A percentile compares a stretch with the other conserved stretches of the same genome.
phyloP scores from a whole-genome alignment of 2,113 vertebrate genomes.

The Istiophorus platypterus region DNA sequence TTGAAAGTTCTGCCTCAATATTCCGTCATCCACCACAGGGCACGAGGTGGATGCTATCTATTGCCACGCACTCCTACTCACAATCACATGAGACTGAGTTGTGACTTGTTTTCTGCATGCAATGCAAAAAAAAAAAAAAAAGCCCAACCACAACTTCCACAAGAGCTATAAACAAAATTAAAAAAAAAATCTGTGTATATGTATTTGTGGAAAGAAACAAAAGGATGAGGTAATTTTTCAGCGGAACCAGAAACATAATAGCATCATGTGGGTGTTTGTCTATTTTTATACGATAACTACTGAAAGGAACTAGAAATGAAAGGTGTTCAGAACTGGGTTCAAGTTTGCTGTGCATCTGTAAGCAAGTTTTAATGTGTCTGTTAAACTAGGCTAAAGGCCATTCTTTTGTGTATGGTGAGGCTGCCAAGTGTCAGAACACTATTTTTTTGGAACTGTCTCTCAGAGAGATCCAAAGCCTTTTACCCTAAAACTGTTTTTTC shows the following conservation, averaged over 20 bases:
- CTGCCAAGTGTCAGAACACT: slow-evolving; percentile 31
- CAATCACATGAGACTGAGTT: slow-evolving; percentile 12
- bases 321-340: neutral
- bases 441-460: slow-evolving; percentile 26
- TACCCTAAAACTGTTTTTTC: slow-evolving; percentile 30
- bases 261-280: neutral
- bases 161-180: slow-evolving; percentile 2
- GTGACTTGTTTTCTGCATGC: slow-evolving; percentile 1
- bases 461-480: slow-evolving; percentile 19
- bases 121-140: slow-evolving; percentile 10
- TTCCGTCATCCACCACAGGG: neutral
- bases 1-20: neutral
- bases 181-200: slow-evolving; percentile 23
- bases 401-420: slow-evolving; percentile 1
- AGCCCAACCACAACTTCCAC: slow-evolving; percentile 35
- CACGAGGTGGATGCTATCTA: neutral
- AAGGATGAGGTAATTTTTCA: slow-evolving; percentile 27
- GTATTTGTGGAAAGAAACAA: slow-evolving; percentile 30
- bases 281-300: neutral
- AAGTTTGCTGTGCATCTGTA: neutral
- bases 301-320: neutral
- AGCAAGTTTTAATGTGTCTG: neutral
- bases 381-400: neutral
- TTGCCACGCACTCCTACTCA: slow-evolving; percentile 18
- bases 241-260: slow-evolving; percentile 13